A percentile compares a stretch with the other conserved stretches of the same genome.
Evolutionary conservation across 2,888 invertebrate genomes (phyloP).

Genomic region (Lucinisca nassula): DNA sequence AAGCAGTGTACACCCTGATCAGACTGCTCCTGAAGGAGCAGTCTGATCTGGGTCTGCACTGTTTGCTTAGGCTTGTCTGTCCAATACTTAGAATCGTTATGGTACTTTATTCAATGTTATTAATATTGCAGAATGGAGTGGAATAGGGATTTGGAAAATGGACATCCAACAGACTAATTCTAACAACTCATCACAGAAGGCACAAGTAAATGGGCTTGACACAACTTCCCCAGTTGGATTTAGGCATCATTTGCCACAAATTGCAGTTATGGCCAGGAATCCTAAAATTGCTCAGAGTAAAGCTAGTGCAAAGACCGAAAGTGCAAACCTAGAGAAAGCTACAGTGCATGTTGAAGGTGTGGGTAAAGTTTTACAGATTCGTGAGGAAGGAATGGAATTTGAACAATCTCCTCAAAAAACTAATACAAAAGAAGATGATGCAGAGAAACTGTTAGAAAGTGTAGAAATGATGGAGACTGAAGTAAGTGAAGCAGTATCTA

Average conservation of each 20-base stretch:
- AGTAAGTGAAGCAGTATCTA: neutral
- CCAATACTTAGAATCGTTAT: too few species aligned
- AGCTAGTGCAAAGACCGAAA: conserved; percentile 73
- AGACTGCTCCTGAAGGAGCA: too few species aligned
- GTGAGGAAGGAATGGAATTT: conserved; percentile 30
- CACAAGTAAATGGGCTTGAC: neutral
- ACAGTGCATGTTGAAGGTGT: conserved; percentile 80
- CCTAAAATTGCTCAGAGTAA: conserved; percentile 84
- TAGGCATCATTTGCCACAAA: conserved; percentile 82
- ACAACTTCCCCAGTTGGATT: conserved; percentile 68
- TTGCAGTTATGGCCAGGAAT: conserved; percentile 78
- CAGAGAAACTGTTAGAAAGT: neutral
- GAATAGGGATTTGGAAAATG: neutral
- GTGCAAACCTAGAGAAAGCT: conserved; percentile 61
- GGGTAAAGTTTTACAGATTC: conserved; percentile 77
- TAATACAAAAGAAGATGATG: neutral
- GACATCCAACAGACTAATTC: neutral
- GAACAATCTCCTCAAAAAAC: conserved; percentile 50
- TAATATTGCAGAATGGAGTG: too few species aligned
- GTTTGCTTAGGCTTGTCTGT: too few species aligned
- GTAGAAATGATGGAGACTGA: neutral
- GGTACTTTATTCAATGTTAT: too few species aligned
- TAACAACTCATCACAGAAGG: neutral
- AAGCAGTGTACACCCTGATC: too few species aligned
- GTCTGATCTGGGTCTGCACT: too few species aligned